Evolutionary conservation across 2,888 invertebrate species (phyloP), one percentile per base, ranked within the genome.

Genomic region (Pseudococcus longispinus): DNA sequence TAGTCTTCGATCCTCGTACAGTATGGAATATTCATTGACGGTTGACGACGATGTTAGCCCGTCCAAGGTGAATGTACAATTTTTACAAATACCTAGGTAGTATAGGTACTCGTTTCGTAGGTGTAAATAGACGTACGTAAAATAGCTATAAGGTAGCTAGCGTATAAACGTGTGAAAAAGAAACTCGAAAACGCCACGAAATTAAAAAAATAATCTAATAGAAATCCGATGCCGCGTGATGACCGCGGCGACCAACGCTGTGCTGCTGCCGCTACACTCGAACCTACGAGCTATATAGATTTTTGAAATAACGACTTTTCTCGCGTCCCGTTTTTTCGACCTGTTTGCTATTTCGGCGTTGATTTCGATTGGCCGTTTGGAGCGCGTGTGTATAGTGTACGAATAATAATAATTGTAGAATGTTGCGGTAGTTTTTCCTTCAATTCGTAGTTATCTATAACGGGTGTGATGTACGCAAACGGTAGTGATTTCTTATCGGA

Each of bases 41-140:
- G 20, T 32, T 44, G 85, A 85, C 42, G 85, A 70, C 18, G 85
- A 85, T 60, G 32, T 60, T 70, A 85, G 85, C 18, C 85, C 85
- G 18, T 85, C 85, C 65, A 85, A 85, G 74, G 85, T 85, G 26
- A 85, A 32, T 84, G 32, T 32, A 26, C 20, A 15, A 13, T 13
- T 46, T 13, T 46, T 55, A n/a, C n/a, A n/a, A 55, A 3, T 55
- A n/a, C n/a, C n/a, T n/a, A 37, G 8, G 4, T 37, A n/a, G n/a
- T 37, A 37, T 37, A 2, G 23, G 9, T 60, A 23, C n/a, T n/a
- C n/a, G n/a, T n/a, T n/a, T n/a, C 60, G 11, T 60, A 20, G 8
- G 20, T 60, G 23, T 55, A 37, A 37, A 4, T 37, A n/a, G n/a
- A n/a, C n/a, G n/a, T n/a, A n/a, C n/a, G n/a, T n/a, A n/a, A n/a